phyloP scores from a whole-genome alignment of 2,113 vertebrate species.

The Motacilla alba region DNA sequence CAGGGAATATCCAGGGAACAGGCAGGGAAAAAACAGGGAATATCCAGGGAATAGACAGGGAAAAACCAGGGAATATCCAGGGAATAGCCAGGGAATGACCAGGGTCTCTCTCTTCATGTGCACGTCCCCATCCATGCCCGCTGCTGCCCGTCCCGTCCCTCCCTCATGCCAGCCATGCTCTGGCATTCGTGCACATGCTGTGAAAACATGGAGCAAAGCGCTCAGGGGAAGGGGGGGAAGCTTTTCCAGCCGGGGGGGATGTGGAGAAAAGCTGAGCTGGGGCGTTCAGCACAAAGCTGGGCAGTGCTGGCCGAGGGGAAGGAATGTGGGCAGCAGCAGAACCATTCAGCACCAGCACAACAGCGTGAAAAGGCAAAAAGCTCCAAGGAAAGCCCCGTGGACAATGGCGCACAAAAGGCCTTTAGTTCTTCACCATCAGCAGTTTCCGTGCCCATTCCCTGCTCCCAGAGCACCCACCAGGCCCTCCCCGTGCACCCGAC shows the following conservation, averaged over 20 bases:
- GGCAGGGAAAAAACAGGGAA: background rate
- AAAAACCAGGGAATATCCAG: rapidly evolving
- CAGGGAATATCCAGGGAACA: background rate
- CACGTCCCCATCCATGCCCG: background rate
- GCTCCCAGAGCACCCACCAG: background rate
- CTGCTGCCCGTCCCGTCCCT: background rate
- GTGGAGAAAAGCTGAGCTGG: conserved; percentile 62
- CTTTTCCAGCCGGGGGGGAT: background rate
- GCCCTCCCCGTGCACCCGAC: background rate
- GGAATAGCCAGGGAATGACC: background rate
- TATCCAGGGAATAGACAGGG: rapidly evolving
- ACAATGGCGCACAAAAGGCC: conserved; percentile 44
- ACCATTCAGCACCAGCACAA: conserved; percentile 30
- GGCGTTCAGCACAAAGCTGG: conserved; percentile 47
- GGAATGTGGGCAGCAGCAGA: conserved; percentile 67
- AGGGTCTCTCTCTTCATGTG: background rate
- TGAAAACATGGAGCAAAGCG: conserved; percentile 17
- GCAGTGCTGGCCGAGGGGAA: conserved; percentile 20
- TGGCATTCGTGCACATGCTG: conserved; percentile 15
- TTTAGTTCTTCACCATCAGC: conserved; percentile 44
- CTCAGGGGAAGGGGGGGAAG: background rate
- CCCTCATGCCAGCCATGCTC: background rate
- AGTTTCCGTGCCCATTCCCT: conserved; percentile 1
- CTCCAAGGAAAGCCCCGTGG: conserved; percentile 45
- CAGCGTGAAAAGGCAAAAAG: conserved; percentile 51